Evolutionary conservation across 1,140 invertebrate genomes (phyloP).

Genomic region (Macrostomum lignano): DNA sequence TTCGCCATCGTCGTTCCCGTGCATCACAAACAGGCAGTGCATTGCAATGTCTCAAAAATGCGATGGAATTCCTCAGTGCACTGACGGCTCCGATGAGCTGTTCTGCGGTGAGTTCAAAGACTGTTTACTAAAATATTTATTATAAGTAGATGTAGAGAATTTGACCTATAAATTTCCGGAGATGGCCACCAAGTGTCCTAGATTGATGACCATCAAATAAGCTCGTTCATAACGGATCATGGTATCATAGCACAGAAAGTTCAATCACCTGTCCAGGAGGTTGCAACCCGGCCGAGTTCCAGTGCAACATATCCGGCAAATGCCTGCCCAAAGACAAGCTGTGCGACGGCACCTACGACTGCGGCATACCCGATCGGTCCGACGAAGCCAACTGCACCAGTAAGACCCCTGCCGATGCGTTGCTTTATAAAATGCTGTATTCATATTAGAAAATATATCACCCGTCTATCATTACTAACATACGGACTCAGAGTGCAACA

Average conservation of each 20-base stretch:
- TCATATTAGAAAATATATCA: too few species aligned
- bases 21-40: conserved; percentile 11
- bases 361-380: not conserved
- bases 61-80: conserved; percentile 14
- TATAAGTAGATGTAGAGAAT: conserved; percentile 3
- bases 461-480: too few species aligned
- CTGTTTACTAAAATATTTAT: conserved; percentile 2
- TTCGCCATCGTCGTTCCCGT: too few species aligned
- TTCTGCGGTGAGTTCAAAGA: conserved; percentile 11
- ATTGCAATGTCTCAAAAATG: conserved; percentile 11
- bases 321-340: not conserved
- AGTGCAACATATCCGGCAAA: not conserved
- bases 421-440: too few species aligned
- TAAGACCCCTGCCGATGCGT: too few species aligned
- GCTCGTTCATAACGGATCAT: too few species aligned
- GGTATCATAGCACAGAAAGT: too few species aligned
- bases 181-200: too few species aligned
- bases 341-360: conserved; percentile 2
- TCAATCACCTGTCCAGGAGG: not conserved
- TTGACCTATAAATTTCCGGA: too few species aligned
- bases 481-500: too few species aligned
- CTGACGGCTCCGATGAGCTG: conserved; percentile 16
- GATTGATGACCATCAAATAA: too few species aligned
- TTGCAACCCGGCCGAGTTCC: not conserved
- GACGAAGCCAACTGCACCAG: conserved; percentile 3